A percentile compares a stretch with the other conserved stretches of the same genome.
Conservation (phyloP, 2,113 vertebrate species). For the Xyrauchen texanus region DNA sequence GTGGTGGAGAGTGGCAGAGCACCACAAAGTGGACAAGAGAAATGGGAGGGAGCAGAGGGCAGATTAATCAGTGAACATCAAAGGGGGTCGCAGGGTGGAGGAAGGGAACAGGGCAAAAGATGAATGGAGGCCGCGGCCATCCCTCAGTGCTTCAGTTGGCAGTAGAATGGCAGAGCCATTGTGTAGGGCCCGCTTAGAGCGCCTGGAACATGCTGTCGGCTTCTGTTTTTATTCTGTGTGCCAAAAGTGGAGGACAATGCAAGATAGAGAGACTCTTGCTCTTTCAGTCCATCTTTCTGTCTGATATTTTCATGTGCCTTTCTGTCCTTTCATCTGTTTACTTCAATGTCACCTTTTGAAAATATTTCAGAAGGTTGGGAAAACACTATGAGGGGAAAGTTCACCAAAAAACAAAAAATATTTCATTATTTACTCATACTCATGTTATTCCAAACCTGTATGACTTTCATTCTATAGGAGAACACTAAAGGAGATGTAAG, state of each 20-base stretch:
- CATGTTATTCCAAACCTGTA: no score
- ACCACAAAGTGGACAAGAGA: conserved; percentile 12
- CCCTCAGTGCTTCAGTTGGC: conserved; percentile 65
- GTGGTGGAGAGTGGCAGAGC: background rate
- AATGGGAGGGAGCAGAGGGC: conserved; percentile 55
- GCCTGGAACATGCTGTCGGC: conserved; percentile 53
- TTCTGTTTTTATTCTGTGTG: conserved; percentile 36
- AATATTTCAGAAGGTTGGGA: conserved; percentile 29
- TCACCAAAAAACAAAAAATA: no score
- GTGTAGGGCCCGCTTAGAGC: conserved; percentile 64
- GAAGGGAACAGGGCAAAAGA: conserved; percentile 53
- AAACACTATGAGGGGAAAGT: no score
- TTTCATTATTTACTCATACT: no score
- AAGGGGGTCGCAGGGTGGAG: conserved; percentile 64
- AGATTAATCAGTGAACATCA: conserved; percentile 76
- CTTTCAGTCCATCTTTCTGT: background rate
- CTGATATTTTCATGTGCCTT: background rate
- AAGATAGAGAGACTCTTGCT: conserved; percentile 20
- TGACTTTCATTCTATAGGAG: no score
- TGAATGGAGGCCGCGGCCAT: conserved; percentile 68
- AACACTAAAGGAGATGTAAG: no score
- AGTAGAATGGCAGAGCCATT: conserved; percentile 67
- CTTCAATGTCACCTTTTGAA: conserved; percentile 2
- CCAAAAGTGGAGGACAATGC: conserved; percentile 40
- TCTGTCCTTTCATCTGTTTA: background rate